Evolutionary conservation across 2,888 invertebrate genomes (phyloP), one percentile per base, ranked within the genome.

Genomic region (Panorpa germanica): DNA sequence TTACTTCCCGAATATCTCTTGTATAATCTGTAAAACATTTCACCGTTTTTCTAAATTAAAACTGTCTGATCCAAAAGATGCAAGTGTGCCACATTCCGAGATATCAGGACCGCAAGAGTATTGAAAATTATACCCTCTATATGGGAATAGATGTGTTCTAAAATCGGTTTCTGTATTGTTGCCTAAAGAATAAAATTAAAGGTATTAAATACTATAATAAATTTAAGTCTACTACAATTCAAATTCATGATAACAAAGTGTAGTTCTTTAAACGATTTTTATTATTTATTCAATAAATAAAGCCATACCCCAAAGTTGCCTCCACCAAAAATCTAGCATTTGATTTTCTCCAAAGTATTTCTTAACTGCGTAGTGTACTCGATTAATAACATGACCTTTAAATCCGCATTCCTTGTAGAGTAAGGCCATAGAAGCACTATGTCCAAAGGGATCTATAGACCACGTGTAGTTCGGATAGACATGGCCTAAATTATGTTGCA

Each of bases 21-120:
- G n/a, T n/a, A n/a, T n/a, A n/a, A n/a, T n/a, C n/a, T n/a, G n/a
- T n/a, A n/a, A n/a, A n/a, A n/a, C n/a, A n/a, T n/a, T n/a, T n/a
- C n/a, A n/a, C n/a, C n/a, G n/a, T n/a, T n/a, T n/a, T n/a, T n/a
- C n/a, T n/a, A n/a, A n/a, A n/a, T n/a, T n/a, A n/a, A n/a, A n/a
- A n/a, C n/a, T n/a, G n/a, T n/a, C n/a, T n/a, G n/a, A n/a, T n/a
- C n/a, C n/a, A n/a, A n/a, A n/a, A n/a, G n/a, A n/a, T n/a, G n/a
- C n/a, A n/a, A n/a, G n/a, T n/a, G n/a, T n/a, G n/a, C n/a, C n/a
- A n/a, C n/a, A n/a, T 43, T 77, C 59, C 55, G 75, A 74, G 0
- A 91, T 91, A 52, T 93, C 86, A 0, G 93, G 93, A 0, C 93
- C 93, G 49, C 93, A 93, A 0, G 90, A 85, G 49, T 93, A 91